A percentile compares a stretch with the other conserved stretches of the same genome.
These are phyloP conservation scores for Drosophila paulistorum DNA, from an alignment of 1,140 invertebrate species.

Conservation along the genomic window DNA sequence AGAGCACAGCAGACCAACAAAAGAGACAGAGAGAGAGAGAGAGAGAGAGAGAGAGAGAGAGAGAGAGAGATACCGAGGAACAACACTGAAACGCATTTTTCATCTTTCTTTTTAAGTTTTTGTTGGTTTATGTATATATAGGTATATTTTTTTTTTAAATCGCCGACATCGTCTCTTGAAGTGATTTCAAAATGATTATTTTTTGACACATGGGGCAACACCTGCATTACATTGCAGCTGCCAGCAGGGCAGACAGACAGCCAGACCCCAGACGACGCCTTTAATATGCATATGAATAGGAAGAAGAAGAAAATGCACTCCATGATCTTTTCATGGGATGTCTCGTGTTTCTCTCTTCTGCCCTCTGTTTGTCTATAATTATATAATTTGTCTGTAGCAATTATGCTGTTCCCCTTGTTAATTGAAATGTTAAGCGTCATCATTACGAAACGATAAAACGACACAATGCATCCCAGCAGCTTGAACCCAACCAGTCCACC, in stretches of 20 bases:
- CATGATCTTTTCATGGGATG: slow-evolving; percentile 11
- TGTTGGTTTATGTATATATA: not conserved
- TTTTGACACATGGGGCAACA: slow-evolving; percentile 79
- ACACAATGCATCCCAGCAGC: slow-evolving; percentile 20
- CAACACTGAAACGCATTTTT: slow-evolving; percentile 60
- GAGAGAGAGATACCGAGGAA: not conserved
- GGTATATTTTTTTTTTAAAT: not conserved
- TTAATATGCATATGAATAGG: not conserved
- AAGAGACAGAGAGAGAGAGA: not conserved
- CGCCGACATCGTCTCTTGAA: slow-evolving; percentile 39
- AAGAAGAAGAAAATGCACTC: not conserved
- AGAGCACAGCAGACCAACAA: too few relatives aligned
- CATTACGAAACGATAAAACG: slow-evolving; percentile 68
- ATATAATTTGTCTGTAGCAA: slow-evolving; percentile 80
- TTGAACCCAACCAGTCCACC: slow-evolving; percentile 19
- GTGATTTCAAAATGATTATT: slow-evolving; percentile 79
- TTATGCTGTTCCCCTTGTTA: slow-evolving; percentile 74
- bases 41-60: not conserved
- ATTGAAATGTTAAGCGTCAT: slow-evolving; percentile 80
- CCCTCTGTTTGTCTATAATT: slow-evolving; percentile 71
- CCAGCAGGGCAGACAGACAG: slow-evolving; percentile 6
- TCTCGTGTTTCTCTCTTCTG: slow-evolving; percentile 1
- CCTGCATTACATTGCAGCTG: slow-evolving; percentile 75
- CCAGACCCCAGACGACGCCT: not conserved
- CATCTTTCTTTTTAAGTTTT: slow-evolving; percentile 40